Evolutionary conservation across 2,888 invertebrate species (phyloP), one percentile per base, ranked within the genome.

Genomic region (Notodonta ziczac): DNA sequence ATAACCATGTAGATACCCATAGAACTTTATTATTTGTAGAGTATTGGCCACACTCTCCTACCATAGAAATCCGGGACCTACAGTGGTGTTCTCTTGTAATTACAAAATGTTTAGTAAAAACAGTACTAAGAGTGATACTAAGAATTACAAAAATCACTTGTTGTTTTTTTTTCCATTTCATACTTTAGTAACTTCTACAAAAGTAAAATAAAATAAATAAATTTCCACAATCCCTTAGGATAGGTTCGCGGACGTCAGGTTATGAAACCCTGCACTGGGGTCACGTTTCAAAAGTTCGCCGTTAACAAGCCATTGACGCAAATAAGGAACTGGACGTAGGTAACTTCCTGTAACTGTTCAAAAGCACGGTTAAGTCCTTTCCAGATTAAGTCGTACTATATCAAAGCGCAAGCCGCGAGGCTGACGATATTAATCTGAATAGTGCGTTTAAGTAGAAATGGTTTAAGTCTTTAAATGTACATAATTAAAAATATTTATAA

Each of bases 271-370:
- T 57, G 35, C 56, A 59, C 44, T 58, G 53, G 8, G 69, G 60
- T 63, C 57, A 66, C 66, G 70, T 73, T 76, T 74, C 71, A 71
- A 74, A 74, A 76, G 71, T 78, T 76, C 72, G 69, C 63, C 64
- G 74, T 67, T 71, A 78, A 76, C 75, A 75, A 76, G 74, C 73
- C 74, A 76, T 76, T 72, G 78, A 70, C 77, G 72, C 65, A 74
- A 73, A 75, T 74, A 74, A 70, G 72, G 77, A 72, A 35, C 35
- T 69, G 71, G 70, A 70, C 70, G 72, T 74, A 68, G 71, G 65
- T 67, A 67, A 53, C 53, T 53, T 53, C 53, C 40, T 40, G 14
- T 55, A 40, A 40, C n/a, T 40, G 40, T 55, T 55, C 16, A n/a
- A 55, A 14, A 5, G n/a, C n/a, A 24, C 14, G 8, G 5, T 50